Base-by-base conservation (phyloP, 1,140 invertebrate genomes). In the Tenebrio molitor region DNA sequence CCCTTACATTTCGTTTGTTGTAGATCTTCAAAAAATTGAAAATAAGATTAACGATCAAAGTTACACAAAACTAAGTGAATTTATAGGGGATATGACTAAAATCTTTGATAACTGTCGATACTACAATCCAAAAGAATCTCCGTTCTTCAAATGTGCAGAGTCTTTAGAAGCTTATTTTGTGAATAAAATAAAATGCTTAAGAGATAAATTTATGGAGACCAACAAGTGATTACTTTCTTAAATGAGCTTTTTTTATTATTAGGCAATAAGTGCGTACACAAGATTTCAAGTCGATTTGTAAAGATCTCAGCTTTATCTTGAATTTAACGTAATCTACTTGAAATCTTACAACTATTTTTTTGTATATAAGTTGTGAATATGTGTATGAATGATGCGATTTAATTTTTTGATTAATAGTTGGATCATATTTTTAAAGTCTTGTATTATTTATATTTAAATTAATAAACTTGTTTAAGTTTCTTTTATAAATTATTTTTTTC, bases 61-160 rank as follows among this genome's bases (percentile, higher is more conserved):
- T 15, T 99, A 99, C 82, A 91, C 91, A 78, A 94, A 91, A 80
- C 86, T 99, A 64, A 93, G 93, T 82, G 96, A 98, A 82, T 97
- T 98, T 83, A 96, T 98, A 79, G 95, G 95, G 81, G 97, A 99
- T 82, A 96, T 98, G 89, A 97, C 95, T 36, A 97, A 97, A 83
- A 97, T 99, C 80, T 98, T 99, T 85, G 97, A 99, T 84, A 99
- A 99, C 84, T 98, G 97, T 88, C 91, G 96, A 65, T 96, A 96
- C 78, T 99, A 97, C 84, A 99, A 99, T 87, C 93, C 96, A 23
- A 93, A 93, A 80, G 95, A 97, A 82, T 96, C 96, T 12, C 93
- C 95, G 44, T 97, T 98, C 84, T 97, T 93, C 84, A 94, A 96
- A 78, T 97, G 95, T 86, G 97, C 97, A 2, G 95, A 98, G 83